phyloP scores from a whole-genome alignment of 1,140 invertebrate genomes.

The Goniozus legneri region DNA sequence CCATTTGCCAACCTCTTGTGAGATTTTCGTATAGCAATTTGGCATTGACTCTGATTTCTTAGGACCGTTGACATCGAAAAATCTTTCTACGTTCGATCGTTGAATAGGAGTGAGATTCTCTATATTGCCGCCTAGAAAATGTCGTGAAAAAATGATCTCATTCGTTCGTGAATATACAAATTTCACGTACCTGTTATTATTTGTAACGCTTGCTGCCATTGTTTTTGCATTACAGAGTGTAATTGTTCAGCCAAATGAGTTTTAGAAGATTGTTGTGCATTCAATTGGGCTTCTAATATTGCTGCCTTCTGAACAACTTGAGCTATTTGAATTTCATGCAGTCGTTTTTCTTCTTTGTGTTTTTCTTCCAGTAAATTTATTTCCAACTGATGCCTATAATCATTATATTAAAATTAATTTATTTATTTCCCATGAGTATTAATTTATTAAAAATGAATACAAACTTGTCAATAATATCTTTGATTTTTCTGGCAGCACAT shows the following conservation, averaged over 20 bases:
- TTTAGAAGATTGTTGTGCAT: conserved; percentile 56
- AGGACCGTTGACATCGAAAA: conserved; percentile 34
- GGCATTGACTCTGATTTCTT: conserved; percentile 31
- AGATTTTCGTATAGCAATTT: conserved; percentile 28
- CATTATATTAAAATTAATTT: too few relatives aligned
- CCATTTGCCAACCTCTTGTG: conserved; percentile 33
- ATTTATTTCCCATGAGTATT: background rate
- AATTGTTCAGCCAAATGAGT: conserved; percentile 69
- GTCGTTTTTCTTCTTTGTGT: conserved; percentile 69
- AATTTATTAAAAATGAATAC: conserved; percentile 27
- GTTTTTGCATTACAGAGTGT: conserved; percentile 74
- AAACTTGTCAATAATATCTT: conserved; percentile 70
- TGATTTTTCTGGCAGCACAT: conserved; percentile 66
- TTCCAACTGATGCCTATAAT: conserved; percentile 68
- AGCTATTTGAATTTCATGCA: conserved; percentile 64
- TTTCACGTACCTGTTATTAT: conserved; percentile 65
- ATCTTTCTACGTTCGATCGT: conserved; percentile 39
- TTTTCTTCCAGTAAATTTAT: conserved; percentile 73
- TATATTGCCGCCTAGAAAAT: conserved; percentile 41
- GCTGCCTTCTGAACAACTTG: conserved; percentile 64
- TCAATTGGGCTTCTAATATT: conserved; percentile 60
- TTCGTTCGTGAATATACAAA: too few relatives aligned
- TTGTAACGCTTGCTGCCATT: conserved; percentile 72
- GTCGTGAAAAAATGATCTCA: too few relatives aligned
- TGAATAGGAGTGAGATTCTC: conserved; percentile 36